These are phyloP conservation scores for Coreoperca whiteheadi DNA, from an alignment of 2,113 vertebrate species.

Conservation along the genomic window DNA sequence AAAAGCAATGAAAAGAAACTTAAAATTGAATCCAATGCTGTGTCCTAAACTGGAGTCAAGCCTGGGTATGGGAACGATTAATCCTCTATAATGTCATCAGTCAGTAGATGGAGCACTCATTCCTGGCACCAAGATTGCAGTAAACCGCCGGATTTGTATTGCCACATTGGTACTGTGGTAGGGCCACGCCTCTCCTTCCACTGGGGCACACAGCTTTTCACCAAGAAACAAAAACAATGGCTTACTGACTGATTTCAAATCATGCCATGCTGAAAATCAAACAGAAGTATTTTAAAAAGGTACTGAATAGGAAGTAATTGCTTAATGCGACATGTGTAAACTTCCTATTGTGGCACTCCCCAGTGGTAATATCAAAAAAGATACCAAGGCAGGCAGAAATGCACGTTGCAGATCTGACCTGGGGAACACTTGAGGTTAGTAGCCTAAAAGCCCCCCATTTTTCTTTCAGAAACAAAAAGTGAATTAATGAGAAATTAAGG, in stretches of 20 bases:
- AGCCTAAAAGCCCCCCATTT: not conserved
- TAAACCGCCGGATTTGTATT: not conserved
- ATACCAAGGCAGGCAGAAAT: not conserved
- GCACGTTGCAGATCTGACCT: not conserved
- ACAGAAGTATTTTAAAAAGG: not conserved
- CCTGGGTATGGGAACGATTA: not conserved
- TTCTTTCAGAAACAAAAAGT: not conserved
- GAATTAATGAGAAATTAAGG: too few relatives aligned
- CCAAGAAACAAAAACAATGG: not conserved
- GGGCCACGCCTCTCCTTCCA: not conserved
- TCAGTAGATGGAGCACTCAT: not conserved
- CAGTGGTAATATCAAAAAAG: too few relatives aligned
- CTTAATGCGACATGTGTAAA: not conserved
- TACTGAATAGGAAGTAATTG: not conserved
- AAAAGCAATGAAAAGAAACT: not conserved
- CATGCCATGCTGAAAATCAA: not conserved
- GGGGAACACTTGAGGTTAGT: not conserved
- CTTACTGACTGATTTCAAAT: not conserved
- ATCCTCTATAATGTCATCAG: slow-evolving; percentile 11
- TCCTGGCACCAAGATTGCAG: not conserved
- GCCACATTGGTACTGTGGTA: too few relatives aligned
- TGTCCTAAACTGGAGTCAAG: not conserved
- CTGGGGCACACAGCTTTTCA: not conserved
- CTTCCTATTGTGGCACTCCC: too few relatives aligned
- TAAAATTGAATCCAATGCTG: not conserved